phyloP scores from a whole-genome alignment of 2,113 vertebrate species.

The Solea senegalensis region DNA sequence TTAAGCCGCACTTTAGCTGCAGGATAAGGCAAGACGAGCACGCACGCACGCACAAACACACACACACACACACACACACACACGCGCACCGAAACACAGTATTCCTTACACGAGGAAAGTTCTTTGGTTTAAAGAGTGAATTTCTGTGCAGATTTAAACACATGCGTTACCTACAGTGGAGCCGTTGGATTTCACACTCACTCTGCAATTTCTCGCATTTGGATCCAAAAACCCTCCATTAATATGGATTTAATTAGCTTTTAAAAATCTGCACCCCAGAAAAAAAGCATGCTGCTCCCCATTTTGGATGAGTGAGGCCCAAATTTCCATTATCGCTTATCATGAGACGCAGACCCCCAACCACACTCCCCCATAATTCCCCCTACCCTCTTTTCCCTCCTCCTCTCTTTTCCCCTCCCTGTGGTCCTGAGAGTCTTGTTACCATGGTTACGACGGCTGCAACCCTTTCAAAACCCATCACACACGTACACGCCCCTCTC shows the following conservation, averaged over 20 bases:
- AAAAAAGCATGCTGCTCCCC: not conserved
- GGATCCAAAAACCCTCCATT: not conserved
- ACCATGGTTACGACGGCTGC: slow-evolving; percentile 70
- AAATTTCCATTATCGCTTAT: slow-evolving; percentile 48
- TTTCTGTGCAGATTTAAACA: not conserved
- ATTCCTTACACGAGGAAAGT: slow-evolving; percentile 6
- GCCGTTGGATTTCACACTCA: not conserved
- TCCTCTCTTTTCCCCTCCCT: slow-evolving; percentile 30
- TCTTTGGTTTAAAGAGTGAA: slow-evolving; percentile 37
- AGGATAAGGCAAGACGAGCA: slow-evolving; percentile 21
- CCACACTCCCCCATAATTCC: slow-evolving; percentile 40
- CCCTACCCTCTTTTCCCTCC: slow-evolving; percentile 5
- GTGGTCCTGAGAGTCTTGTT: slow-evolving; percentile 72
- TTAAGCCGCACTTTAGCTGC: slow-evolving; percentile 47
- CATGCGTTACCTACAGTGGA: not conserved
- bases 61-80: not conserved
- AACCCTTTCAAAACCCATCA: slow-evolving; percentile 55
- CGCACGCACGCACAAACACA: slow-evolving; percentile 1
- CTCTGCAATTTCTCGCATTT: no score
- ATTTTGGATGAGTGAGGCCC: not conserved
- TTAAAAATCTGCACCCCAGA: not conserved
- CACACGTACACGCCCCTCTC: not conserved
- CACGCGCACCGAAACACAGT: not conserved
- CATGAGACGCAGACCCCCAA: slow-evolving; percentile 44
- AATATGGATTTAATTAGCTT: slow-evolving; percentile 5